These are phyloP conservation scores for Drosophila yooni DNA, from an alignment of 2,888 invertebrate species.

Conservation along the genomic window DNA sequence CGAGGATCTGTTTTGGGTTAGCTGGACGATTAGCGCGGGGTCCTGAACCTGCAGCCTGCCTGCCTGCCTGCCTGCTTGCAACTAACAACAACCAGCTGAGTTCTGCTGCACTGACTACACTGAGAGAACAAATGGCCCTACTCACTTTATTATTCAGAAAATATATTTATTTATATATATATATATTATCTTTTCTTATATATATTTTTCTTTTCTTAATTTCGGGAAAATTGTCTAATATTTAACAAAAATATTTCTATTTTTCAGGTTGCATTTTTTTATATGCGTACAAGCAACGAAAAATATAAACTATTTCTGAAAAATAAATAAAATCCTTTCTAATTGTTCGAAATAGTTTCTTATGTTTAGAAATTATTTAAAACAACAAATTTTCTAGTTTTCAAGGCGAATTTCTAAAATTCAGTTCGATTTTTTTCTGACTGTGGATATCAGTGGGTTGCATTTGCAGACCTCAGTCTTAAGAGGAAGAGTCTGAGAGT, in stretches of 20 bases:
- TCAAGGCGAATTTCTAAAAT: background rate
- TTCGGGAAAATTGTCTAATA: too few relatives aligned
- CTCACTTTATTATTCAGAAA: background rate
- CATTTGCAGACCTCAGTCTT: background rate
- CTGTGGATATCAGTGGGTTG: constrained; percentile 4
- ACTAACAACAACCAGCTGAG: constrained; percentile 29
- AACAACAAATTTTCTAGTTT: background rate
- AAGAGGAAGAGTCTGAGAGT: constrained; percentile 1
- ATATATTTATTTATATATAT: too few relatives aligned
- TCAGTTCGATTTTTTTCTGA: background rate
- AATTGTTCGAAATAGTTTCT: background rate
- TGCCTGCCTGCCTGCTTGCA: background rate
- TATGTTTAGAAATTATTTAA: background rate
- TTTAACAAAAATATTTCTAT: too few relatives aligned
- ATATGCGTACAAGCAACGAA: background rate
- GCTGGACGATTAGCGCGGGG: constrained; percentile 55
- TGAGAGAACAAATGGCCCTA: background rate
- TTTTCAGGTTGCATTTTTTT: too few relatives aligned
- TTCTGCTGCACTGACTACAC: background rate
- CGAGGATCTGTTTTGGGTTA: constrained; percentile 11
- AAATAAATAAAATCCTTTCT: background rate
- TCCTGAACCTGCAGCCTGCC: constrained; percentile 48
- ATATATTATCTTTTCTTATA: too few relatives aligned
- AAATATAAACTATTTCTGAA: background rate
- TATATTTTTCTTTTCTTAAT: too few relatives aligned